Percentiles rank a stretch among this genome's conserved stretches.
Conservation (phyloP, 2,113 vertebrate genomes). For the Globicephala melas region DNA sequence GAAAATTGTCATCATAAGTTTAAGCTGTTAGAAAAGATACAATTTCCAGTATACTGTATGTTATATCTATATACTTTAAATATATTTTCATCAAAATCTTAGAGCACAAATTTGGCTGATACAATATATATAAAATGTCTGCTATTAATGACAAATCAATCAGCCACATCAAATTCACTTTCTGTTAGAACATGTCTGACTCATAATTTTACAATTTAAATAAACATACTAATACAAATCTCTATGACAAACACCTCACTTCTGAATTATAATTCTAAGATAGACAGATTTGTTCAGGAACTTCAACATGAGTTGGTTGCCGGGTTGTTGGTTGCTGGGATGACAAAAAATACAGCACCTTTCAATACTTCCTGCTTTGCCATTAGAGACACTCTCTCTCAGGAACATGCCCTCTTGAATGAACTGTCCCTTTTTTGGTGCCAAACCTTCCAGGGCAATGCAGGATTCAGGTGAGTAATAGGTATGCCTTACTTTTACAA, state of each 20-base stretch:
- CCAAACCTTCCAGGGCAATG: not conserved
- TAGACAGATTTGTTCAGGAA: not conserved
- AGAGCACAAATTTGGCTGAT: not conserved
- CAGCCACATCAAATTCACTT: constrained; percentile 13
- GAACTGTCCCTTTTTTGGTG: not conserved
- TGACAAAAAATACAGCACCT: not conserved
- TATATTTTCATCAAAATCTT: constrained; percentile 16
- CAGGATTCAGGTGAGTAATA: not conserved
- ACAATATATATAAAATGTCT: not conserved
- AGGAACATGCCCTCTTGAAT: not conserved
- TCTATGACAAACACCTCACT: not conserved
- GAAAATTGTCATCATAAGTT: not conserved
- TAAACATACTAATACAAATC: constrained; percentile 5
- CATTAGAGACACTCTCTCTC: not conserved
- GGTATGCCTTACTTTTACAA: not conserved
- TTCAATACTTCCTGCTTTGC: not conserved
- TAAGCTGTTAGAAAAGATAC: constrained; percentile 9
- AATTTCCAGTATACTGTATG: not conserved
- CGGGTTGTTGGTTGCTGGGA: not conserved
- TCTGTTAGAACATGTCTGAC: not conserved
- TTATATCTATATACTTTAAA: not conserved
- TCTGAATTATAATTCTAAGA: constrained; percentile 45
- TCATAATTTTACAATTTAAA: constrained; percentile 28
- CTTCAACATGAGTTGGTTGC: not conserved
- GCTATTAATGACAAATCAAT: not conserved